A percentile compares a stretch with the other conserved stretches of the same genome.
Evolutionary conservation across 2,797 vertebrate genomes (phyloP).

Genomic region (Cynodonichthys magdalenae): DNA sequence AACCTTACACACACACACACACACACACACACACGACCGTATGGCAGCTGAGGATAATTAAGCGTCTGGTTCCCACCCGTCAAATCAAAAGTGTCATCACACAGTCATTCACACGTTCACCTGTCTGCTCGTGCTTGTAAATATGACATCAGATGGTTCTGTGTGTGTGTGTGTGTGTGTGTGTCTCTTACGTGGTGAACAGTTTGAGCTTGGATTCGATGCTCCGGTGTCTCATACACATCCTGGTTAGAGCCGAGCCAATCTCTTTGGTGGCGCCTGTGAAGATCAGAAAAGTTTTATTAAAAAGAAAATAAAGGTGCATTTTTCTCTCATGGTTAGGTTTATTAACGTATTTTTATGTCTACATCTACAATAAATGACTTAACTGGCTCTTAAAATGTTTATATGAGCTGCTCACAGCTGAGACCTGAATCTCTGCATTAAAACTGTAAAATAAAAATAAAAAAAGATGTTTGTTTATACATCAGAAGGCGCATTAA

Average conservation of each 20-base stretch:
- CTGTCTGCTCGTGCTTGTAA: background rate
- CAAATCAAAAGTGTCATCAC: conserved; percentile 22
- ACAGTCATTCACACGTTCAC: conserved; percentile 33
- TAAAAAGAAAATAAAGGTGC: too few species aligned
- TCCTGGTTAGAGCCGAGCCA: conserved; percentile 85
- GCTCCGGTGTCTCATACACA: conserved; percentile 89
- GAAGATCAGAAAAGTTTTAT: background rate
- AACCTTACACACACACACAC: conserved; percentile 2
- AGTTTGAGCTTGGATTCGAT: conserved; percentile 87
- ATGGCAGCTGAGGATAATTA: conserved; percentile 23
- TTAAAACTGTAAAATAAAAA: background rate
- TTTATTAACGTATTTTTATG: too few species aligned
- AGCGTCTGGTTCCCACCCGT: conserved; percentile 29
- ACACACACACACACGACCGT: background rate
- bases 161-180: conserved; percentile 23
- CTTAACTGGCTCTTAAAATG: too few species aligned
- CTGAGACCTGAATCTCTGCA: background rate
- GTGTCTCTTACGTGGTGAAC: conserved; percentile 81
- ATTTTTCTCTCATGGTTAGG: too few species aligned
- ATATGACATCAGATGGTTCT: conserved; percentile 2
- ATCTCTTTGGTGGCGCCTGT: conserved; percentile 88
- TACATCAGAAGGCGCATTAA: background rate
- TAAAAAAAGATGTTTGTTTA: too few species aligned
- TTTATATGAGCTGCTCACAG: background rate
- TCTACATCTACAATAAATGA: too few species aligned